Evolutionary conservation across 2,113 vertebrate genomes (phyloP), one percentile per base, ranked within the genome.

Genomic region (Isurus oxyrinchus): DNA sequence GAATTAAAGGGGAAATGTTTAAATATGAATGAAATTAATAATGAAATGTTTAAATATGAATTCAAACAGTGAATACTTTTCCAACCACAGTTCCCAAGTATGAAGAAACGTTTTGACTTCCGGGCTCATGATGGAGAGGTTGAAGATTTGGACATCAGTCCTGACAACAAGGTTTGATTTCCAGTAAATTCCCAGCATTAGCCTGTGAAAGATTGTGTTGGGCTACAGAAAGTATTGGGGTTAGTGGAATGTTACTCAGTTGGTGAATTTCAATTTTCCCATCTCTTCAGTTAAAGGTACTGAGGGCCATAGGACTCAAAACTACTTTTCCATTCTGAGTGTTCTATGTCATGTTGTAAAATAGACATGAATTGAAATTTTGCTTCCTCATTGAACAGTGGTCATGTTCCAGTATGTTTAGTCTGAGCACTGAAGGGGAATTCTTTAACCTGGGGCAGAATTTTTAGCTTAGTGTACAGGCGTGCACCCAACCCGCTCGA

Each of bases 41-140:
- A 16, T 14, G 66, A 69, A 67, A 93, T 19, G 57, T 31, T 87
- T 5, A 93, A n/a, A 94, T 3, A 63, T 63, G 61, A n/a, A 94
- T 63, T 8, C 0, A 96, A 55, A 25, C 35, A 21, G 31, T 59
- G 53, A 61, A 84, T 96, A 76, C 61, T 67, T 76, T 87, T 63
- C 86, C 61, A 53, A 59, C 96, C 31, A 0, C 97, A 99, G 99
- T 99, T 98, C 96, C 99, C 99, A 49, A 98, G 98, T 67, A 98
- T 99, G 97, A 99, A 99, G 97, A 98, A 98, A 97, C 97, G 97
- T 63, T 97, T 98, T 97, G 98, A 99, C 97, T 99, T 99, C 96
- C 98, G 97, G 98, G 99, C 99, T 35, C 99, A 99, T 0, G 97
- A 99, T 0, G 99, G 98, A 19, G 99, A 99, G 97, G 98, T 99